These are phyloP conservation scores for Sinonovacula constricta DNA, from an alignment of 1,140 invertebrate species.

Conservation along the genomic window DNA sequence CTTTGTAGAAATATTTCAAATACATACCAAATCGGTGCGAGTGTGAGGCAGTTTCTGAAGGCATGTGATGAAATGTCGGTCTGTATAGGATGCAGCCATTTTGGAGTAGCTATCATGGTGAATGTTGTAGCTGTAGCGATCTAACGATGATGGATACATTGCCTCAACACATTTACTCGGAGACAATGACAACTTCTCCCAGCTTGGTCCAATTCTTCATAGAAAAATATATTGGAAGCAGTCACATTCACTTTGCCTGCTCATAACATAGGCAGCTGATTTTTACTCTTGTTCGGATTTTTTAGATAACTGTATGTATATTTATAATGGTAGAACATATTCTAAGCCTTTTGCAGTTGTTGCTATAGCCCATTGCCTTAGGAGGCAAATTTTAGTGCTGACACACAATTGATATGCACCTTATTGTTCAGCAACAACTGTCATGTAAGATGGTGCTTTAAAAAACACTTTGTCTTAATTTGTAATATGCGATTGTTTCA, in stretches of 20 bases:
- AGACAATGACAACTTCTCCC: neutral
- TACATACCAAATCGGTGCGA: slow-evolving; percentile 62
- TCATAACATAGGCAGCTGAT: neutral
- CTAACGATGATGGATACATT: slow-evolving; percentile 37
- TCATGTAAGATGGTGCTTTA: neutral
- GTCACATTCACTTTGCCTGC: neutral
- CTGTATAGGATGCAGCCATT: slow-evolving; percentile 49
- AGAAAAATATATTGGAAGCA: neutral
- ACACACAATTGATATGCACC: neutral
- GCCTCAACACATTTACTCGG: neutral
- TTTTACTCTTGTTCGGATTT: neutral
- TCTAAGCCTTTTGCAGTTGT: too few relatives aligned
- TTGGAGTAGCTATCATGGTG: slow-evolving; percentile 47
- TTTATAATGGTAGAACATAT: too few relatives aligned
- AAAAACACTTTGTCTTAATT: slow-evolving; percentile 3
- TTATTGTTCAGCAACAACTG: neutral
- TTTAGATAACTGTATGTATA: neutral
- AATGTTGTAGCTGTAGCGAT: slow-evolving; percentile 46
- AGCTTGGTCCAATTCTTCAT: neutral
- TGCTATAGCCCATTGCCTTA: too few relatives aligned
- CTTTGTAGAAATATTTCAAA: too few relatives aligned
- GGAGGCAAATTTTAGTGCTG: neutral
- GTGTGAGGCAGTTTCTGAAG: slow-evolving; percentile 62
- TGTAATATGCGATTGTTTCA: neutral
- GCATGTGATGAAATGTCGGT: slow-evolving; percentile 59